phyloP scores from a whole-genome alignment of 2,797 vertebrate genomes.

The Brachyrhaphis roseni region DNA sequence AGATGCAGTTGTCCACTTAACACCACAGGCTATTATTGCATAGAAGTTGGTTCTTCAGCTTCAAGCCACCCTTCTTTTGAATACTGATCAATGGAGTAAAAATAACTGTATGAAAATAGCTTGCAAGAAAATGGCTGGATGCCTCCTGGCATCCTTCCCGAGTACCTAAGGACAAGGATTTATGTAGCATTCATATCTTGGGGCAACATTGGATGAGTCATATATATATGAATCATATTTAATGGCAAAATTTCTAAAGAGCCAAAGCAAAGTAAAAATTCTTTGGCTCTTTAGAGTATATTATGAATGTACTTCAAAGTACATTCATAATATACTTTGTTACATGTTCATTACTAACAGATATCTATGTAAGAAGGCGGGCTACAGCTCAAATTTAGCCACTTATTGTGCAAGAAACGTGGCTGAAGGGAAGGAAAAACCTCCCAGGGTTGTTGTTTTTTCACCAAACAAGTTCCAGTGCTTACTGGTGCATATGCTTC shows the following conservation, averaged over 20 bases:
- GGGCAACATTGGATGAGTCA: neutral
- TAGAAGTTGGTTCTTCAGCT: constrained; percentile 24
- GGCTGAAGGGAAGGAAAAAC: neutral
- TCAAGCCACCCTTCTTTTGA: constrained; percentile 41
- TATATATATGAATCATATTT: neutral
- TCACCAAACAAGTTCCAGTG: neutral
- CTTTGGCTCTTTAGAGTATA: too few species aligned
- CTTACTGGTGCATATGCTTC: neutral
- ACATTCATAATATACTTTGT: neutral
- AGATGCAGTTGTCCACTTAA: constrained; percentile 16
- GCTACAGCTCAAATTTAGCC: neutral
- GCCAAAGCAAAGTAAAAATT: neutral
- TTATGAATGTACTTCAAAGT: too few species aligned
- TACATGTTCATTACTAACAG: neutral
- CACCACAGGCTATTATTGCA: constrained; percentile 16
- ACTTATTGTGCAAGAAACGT: neutral
- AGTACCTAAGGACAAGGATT: neutral
- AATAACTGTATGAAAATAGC: constrained; percentile 44
- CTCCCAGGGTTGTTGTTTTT: neutral
- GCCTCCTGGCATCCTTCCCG: constrained; percentile 26
- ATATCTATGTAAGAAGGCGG: neutral
- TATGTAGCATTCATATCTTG: neutral
- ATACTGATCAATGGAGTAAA: constrained; percentile 48
- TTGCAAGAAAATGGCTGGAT: constrained; percentile 28
- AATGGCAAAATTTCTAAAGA: neutral